Evolutionary conservation across 2,797 vertebrate species (phyloP), one percentile per base, ranked within the genome.

Genomic region (Bradypus variegatus): DNA sequence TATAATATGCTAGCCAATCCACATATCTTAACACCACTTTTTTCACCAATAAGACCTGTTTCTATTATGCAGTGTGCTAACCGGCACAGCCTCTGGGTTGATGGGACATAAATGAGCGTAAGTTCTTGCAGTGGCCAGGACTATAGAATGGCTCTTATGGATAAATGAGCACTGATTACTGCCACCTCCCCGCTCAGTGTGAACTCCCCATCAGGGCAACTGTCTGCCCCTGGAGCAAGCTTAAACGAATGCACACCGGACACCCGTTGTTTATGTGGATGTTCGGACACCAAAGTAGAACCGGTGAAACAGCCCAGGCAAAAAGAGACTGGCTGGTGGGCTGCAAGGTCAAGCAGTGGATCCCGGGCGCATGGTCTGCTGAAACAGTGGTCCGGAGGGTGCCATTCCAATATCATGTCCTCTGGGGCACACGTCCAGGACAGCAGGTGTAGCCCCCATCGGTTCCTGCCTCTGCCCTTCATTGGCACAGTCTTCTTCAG

Each of bases 371-470:
- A 41, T 64, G 67, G 48, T 18, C 21, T 91, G 80, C 64, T 23
- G 75, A 79, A 65, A 70, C 25, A 7, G 60, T 12, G 29, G 41
- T 77, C 55, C 89, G 53, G 27, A 11, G 31, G 65, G 21, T 16
- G 45, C 48, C 36, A 67, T 31, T 36, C 48, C 5, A 1, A 4
- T 50, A 25, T 36, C 11, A 3, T 41, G 21, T 65, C 69, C 27
- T 67, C 19, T 15, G 6, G 50, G 55, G 33, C 5, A 7, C 36
- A 18, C 0, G 3, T 8, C 21, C 50, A n/a, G 13, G 1, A 15
- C 53, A 29, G 36, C 62, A 65, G 53, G 29, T 5, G 8, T 5
- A 36, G 41, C 31, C 67, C 78, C n/a, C n/a, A 58, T 45, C 21
- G 4, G 50, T 36, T 73, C 72, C 69, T 29, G 41, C 15, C 25